A percentile compares a stretch with the other conserved stretches of the same genome.
Conservation (phyloP, 2,797 vertebrate species). For the Chelonia mydas region DNA sequence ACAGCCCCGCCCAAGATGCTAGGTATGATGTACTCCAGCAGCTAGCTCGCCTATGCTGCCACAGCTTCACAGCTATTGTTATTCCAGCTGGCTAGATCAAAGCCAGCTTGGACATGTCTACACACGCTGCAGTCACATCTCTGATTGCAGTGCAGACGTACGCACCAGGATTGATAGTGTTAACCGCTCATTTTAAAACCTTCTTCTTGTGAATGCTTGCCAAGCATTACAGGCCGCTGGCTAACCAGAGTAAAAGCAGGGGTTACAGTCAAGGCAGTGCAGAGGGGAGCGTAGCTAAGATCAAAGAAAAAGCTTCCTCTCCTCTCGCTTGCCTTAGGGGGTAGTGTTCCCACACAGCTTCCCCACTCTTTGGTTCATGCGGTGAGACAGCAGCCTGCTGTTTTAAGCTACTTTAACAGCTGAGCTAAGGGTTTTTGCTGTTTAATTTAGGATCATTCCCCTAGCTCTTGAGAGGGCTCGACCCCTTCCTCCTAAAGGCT, state of each 20-base stretch:
- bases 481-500: neutral
- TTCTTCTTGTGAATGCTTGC: neutral
- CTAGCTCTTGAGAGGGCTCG: neutral
- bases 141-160: neutral
- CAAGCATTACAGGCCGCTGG: neutral
- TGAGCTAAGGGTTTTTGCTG: neutral
- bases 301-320: neutral
- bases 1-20: neutral
- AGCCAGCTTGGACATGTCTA: neutral
- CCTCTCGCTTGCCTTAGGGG: neutral
- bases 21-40: neutral
- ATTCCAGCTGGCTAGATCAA: neutral
- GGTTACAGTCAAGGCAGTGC: neutral
- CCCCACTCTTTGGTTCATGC: neutral
- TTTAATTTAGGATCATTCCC: neutral
- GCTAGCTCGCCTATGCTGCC: neutral
- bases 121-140: neutral
- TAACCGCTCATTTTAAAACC: neutral
- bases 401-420: neutral
- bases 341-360: neutral
- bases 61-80: neutral
- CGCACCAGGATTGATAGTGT: rapidly evolving
- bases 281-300: neutral
- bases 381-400: neutral
- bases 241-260: neutral